Base-by-base conservation (phyloP, 2,888 invertebrate genomes). In the Leucoptera coffeella region DNA sequence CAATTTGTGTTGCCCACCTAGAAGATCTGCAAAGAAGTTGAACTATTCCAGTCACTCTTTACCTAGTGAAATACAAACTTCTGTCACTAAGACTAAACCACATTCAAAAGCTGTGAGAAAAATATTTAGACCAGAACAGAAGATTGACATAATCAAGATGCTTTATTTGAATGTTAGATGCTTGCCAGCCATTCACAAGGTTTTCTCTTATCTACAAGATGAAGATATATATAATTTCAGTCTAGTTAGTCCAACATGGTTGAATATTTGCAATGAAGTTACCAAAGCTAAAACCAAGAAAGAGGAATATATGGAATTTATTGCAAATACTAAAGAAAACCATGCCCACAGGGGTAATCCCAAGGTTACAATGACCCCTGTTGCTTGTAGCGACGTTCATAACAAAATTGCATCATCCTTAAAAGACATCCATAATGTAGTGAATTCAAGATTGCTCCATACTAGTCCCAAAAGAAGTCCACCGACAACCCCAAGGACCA, bases 161-260 rank as follows among this genome's bases (percentile, higher is more conserved):
- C 37, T 72, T 29, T 50, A 51, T 33, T 38, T 50, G 22, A 35
- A 38, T 27, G 30, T 43, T 31, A 35, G 43, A 37, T 50, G 42
- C 30, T 39, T 47, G 38, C 61, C 57, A 29, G 54, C 58, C 12
- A 39, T 67, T 28, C 42, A 47, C 39, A 53, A 50, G 29, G 62
- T 72, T 30, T 49, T 72, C 26, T 43, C 39, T 23, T 56, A 54
- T 31, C 38, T 72, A 17, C 50, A 50, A 20, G 48, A 52, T 39
- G 51, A 59, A 37, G 72, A 72, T 35, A 50, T 65, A 29, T 47
- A 42, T 28, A 67, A 53, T 36, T 58, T 71, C 32, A 50, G 47
- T 28, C 38, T 50, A 31, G 71, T 71, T 1, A 67, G 65, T 32
- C 40, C 44, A 22, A 37, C 37, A 22, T 73, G 72, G 71, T 39